phyloP scores from a whole-genome alignment of 1,140 invertebrate species.

The Dendrolimus kikuchii region DNA sequence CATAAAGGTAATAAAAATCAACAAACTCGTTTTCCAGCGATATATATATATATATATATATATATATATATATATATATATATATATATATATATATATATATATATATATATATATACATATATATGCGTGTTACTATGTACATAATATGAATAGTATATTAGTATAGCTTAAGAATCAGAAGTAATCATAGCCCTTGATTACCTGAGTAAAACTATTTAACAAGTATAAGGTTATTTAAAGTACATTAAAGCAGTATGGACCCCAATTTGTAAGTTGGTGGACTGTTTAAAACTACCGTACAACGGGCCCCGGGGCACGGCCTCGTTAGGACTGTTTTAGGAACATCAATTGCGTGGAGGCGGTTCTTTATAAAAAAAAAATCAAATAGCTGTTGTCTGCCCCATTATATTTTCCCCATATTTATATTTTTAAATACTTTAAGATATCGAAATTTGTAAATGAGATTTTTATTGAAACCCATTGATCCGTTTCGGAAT shows the following conservation, averaged over 20 bases:
- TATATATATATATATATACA: no score
- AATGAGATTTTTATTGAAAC: no score
- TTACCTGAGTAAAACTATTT: slow-evolving; percentile 11
- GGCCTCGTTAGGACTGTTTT: slow-evolving; percentile 11
- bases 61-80: no score
- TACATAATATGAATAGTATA: neutral
- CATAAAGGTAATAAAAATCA: no score
- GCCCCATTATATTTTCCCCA: no score
- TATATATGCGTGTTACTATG: neutral
- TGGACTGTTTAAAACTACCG: slow-evolving; percentile 24
- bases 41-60: no score
- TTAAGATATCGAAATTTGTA: no score
- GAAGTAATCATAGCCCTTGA: slow-evolving; percentile 3
- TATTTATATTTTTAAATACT: no score
- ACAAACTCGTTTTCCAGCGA: no score
- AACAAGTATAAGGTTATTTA: slow-evolving; percentile 17
- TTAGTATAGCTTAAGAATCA: neutral
- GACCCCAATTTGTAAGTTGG: slow-evolving; percentile 24
- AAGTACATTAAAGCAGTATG: slow-evolving; percentile 20
- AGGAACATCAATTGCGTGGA: slow-evolving; percentile 6
- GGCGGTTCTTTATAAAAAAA: neutral
- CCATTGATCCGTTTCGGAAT: no score
- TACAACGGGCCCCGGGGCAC: slow-evolving; percentile 10
- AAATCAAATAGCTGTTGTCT: no score
- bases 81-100: no score